phyloP scores from a whole-genome alignment of 2,797 vertebrate genomes.

The Fundulus diaphanus region DNA sequence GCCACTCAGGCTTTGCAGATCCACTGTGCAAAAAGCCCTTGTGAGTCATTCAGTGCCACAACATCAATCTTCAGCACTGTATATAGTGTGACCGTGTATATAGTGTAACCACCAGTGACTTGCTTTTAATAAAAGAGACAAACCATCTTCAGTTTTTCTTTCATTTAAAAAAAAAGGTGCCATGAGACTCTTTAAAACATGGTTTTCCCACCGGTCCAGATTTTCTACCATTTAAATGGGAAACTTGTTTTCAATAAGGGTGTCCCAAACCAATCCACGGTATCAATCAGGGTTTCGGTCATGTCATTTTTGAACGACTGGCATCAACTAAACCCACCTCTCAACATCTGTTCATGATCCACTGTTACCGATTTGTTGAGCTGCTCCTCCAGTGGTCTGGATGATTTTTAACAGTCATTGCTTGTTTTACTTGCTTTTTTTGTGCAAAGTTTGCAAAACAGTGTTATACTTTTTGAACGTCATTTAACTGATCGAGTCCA shows the following conservation, averaged over 20 bases:
- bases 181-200: neutral
- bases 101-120: slow-evolving; percentile 1
- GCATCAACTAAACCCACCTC: neutral
- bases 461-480: neutral
- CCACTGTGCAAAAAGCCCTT: slow-evolving; percentile 1
- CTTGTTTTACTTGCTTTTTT: neutral
- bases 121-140: neutral
- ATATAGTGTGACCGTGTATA: neutral
- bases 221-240: neutral
- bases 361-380: too few species aligned
- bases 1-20: slow-evolving; percentile 5
- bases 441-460: neutral
- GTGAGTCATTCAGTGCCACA: slow-evolving; percentile 8
- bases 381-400: neutral
- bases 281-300: neutral
- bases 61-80: slow-evolving; percentile 11
- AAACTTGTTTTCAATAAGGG: neutral
- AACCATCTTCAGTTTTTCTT: neutral
- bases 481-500: neutral
- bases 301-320: neutral
- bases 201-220: neutral
- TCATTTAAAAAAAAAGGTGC: neutral
- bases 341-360: too few species aligned
- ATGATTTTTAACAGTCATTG: neutral
- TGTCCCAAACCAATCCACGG: neutral